A percentile compares a stretch with the other conserved stretches of the same genome.
Conservation (phyloP, 2,797 vertebrate genomes). For the Myripristis murdjan region DNA sequence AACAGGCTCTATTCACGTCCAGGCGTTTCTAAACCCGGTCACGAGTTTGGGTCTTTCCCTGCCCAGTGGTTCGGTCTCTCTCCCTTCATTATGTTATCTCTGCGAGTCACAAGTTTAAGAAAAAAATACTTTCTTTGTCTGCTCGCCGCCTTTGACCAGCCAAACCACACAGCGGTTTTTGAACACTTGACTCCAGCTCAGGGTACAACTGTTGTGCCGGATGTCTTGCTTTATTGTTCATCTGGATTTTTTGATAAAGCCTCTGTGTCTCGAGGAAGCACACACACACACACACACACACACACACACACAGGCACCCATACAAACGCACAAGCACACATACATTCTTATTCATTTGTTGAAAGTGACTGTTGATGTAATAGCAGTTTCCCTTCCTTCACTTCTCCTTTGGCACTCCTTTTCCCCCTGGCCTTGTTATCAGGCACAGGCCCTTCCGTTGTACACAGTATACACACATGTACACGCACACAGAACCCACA, state of each 20-base stretch:
- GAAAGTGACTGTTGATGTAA: slow-evolving; percentile 66
- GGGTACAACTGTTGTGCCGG: slow-evolving; percentile 28
- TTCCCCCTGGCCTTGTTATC: slow-evolving; percentile 58
- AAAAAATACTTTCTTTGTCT: slow-evolving; percentile 47
- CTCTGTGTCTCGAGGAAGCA: slow-evolving; percentile 36
- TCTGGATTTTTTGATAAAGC: slow-evolving; percentile 57
- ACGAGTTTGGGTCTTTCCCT: slow-evolving; percentile 42
- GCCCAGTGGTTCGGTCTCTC: slow-evolving; percentile 1
- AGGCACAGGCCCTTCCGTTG: slow-evolving; percentile 53
- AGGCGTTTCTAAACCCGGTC: slow-evolving; percentile 52
- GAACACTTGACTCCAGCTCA: slow-evolving; percentile 1
- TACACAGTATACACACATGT: slow-evolving; percentile 33
- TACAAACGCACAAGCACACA: not conserved
- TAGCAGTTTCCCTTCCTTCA: slow-evolving; percentile 53
- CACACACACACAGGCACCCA: no score
- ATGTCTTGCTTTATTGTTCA: slow-evolving; percentile 53
- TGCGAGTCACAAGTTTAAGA: slow-evolving; percentile 52
- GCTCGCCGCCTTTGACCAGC: slow-evolving; percentile 2
- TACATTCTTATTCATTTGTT: slow-evolving; percentile 47
- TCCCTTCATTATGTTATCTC: slow-evolving; percentile 38
- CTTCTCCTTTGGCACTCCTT: slow-evolving; percentile 46
- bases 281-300: not conserved
- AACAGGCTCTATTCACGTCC: slow-evolving; percentile 42
- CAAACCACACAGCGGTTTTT: slow-evolving; percentile 12
- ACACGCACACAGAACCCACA: slow-evolving; percentile 51